Conservation (phyloP, 2,888 invertebrate species). For the Parelbella ahira region DNA sequence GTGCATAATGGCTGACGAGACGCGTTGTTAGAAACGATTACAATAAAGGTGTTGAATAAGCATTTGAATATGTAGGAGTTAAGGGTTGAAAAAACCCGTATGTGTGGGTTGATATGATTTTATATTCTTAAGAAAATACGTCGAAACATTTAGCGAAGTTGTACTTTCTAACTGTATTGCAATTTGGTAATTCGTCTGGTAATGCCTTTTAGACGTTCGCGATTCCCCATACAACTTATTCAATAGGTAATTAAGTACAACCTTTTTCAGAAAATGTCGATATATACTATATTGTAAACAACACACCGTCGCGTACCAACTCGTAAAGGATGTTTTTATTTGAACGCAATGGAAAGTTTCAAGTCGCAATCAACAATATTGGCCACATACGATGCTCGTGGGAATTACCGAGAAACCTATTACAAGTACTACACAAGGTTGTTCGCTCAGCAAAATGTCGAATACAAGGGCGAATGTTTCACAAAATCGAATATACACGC, state of each 20-base stretch:
- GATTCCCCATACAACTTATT: constrained; percentile 26
- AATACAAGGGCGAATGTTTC: constrained; percentile 1
- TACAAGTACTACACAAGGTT: constrained; percentile 2
- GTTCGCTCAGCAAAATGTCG: constrained; percentile 1
- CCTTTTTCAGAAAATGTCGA: too few species aligned
- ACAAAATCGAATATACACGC: constrained; percentile 7
- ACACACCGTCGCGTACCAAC: constrained; percentile 11
- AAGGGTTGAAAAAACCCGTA: too few species aligned
- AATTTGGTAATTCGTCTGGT: too few species aligned
- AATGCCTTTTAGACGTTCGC: constrained; percentile 27
- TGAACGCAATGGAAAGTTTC: constrained; percentile 12
- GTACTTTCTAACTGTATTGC: too few species aligned
- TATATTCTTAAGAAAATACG: too few species aligned
- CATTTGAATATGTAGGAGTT: too few species aligned
- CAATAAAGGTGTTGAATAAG: too few species aligned
- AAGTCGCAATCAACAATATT: constrained; percentile 14
- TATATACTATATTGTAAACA: constrained; percentile 18
- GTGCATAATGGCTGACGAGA: constrained; percentile 56
- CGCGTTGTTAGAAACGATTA: constrained; percentile 54
- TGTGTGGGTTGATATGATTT: too few species aligned
- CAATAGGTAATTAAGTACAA: too few species aligned
- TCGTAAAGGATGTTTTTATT: constrained; percentile 6
- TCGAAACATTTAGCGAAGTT: too few species aligned
- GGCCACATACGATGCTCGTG: constrained; percentile 11
- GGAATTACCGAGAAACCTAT: constrained; percentile 10